Evolutionary conservation across 92 coral and sea anemone species (phyloP).

Genomic region (Phenganax marumi): DNA sequence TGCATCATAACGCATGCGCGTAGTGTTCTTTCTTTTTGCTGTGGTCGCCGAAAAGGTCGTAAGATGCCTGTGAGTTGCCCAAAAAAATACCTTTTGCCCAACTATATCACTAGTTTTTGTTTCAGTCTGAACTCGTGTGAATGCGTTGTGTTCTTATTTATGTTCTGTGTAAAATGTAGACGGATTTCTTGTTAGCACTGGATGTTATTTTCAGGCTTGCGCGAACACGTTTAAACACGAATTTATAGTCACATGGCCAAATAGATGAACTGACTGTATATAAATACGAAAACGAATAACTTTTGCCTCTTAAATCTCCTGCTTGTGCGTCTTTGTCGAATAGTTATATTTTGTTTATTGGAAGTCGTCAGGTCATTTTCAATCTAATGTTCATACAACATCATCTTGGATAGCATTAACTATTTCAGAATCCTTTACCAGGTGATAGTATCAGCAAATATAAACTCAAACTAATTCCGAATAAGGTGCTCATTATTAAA

Average conservation of each 20-base stretch:
- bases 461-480: too few relatives aligned
- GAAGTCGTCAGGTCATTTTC: not conserved
- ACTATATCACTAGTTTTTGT: not conserved
- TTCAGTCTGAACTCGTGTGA: not conserved
- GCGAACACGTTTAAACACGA: constrained; percentile 22
- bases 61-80: constrained; percentile 87
- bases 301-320: not conserved
- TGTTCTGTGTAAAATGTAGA: not conserved
- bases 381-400: too few relatives aligned
- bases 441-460: too few relatives aligned
- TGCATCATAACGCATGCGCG: constrained; percentile 63
- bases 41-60: constrained; percentile 69
- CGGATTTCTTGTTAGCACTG: not conserved
- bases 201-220: not conserved
- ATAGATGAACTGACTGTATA: not conserved
- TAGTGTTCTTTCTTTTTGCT: constrained; percentile 77
- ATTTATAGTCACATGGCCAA: not conserved
- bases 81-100: not conserved
- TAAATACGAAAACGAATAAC: not conserved
- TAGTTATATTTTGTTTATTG: not conserved
- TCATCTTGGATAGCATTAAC: too few relatives aligned
- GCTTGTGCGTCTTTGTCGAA: not conserved
- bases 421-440: too few relatives aligned
- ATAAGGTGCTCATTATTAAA: too few relatives aligned
- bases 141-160: not conserved